phyloP scores from a whole-genome alignment of 2,113 vertebrate species.

The Oncorhynchus mykiss region DNA sequence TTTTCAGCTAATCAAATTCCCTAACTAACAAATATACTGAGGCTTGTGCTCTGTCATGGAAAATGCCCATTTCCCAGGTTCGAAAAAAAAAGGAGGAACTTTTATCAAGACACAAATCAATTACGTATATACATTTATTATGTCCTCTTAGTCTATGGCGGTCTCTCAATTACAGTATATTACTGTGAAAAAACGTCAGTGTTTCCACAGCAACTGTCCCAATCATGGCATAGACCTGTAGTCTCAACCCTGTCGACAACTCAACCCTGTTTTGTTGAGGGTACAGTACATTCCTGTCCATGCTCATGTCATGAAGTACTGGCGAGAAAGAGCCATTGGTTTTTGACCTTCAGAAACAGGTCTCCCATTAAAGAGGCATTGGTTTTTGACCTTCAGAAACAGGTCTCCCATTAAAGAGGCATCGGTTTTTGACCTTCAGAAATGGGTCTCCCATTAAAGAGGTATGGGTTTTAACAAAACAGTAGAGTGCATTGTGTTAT shows the following conservation, averaged over 20 bases:
- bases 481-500: neutral
- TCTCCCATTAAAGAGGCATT: neutral
- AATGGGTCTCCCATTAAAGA: no score
- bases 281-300: neutral
- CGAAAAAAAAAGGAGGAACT: neutral
- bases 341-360: neutral
- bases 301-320: neutral
- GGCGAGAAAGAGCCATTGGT: neutral
- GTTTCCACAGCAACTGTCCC: neutral
- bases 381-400: neutral
- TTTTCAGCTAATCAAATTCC: conserved; percentile 42
- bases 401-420: neutral
- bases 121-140: neutral
- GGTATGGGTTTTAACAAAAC: neutral
- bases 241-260: neutral
- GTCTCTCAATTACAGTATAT: neutral
- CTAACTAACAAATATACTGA: conserved; percentile 43
- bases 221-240: neutral
- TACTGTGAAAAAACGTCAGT: neutral
- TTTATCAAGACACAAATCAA: conserved; percentile 19
- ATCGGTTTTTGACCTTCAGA: no score
- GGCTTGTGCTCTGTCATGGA: conserved; percentile 23
- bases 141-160: neutral
- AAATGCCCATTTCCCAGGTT: conserved; percentile 10
- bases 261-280: neutral